Base-by-base conservation (phyloP, 2,113 vertebrate genomes). In the Fulica atra region DNA sequence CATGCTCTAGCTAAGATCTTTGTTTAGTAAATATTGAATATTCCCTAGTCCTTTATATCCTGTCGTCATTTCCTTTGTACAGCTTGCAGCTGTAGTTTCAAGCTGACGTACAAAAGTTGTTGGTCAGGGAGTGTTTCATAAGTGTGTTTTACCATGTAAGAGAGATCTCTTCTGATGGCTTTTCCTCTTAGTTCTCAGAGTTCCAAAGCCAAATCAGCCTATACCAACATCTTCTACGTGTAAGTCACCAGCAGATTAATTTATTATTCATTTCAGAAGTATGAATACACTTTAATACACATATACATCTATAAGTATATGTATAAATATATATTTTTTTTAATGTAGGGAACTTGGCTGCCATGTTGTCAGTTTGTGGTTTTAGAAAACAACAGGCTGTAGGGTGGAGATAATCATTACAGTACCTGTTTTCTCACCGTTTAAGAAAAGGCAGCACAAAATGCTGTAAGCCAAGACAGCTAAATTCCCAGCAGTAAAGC, bases 21-120 rank as follows among this genome's bases (percentile, higher is more conserved):
- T 97, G 93, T 96, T 97, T 97, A 94, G 93, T 96, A 96, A 96
- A 97, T 96, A 96, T 23, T 93, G 92, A 95, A 72, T 96, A 96
- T 96, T 96, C 96, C 96, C 92, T 66, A 93, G 92, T 93, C 92
- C 54, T 96, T 91, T 96, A 72, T 95, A 95, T 93, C 96, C 93
- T 84, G 72, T 87, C n/a, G 28, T 96, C 96, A 96, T 96, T 96
- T 97, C 96, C 96, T 93, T 79, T 89, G 73, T 84, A 89, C 96
- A 82, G 93, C 83, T 95, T 69, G 81, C 95, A 96, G 96, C 96
- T 96, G 96, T 57, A 93, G 7, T 66, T 95, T 96, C 83, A 91
- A 92, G 77, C 65, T 86, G 86, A 36, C 25, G 82, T 66, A 88
- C 83, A 85, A 66, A 94, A 81, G 36, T 59, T 19, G 4, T 68